Percentiles rank a stretch among this genome's conserved stretches.
Conservation (phyloP, 1,140 invertebrate species). For the Megathymus violae region DNA sequence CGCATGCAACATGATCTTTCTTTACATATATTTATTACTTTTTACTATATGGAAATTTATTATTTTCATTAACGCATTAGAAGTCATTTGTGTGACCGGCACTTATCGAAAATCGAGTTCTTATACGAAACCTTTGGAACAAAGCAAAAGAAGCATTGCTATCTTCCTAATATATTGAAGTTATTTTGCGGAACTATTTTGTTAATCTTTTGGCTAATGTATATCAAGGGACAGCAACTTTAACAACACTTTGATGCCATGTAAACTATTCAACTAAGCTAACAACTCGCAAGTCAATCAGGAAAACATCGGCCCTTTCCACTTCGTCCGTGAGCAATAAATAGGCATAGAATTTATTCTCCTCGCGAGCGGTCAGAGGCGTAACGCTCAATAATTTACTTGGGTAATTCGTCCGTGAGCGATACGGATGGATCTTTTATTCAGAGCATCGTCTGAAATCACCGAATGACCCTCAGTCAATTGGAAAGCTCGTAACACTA, state of each 20-base stretch:
- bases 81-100: too few species aligned
- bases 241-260: not conserved
- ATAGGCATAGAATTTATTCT: slow-evolving; percentile 47
- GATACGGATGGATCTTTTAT: slow-evolving; percentile 48
- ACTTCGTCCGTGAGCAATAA: slow-evolving; percentile 28
- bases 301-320: slow-evolving; percentile 5
- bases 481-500: slow-evolving; percentile 4
- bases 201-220: too few species aligned
- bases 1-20: too few species aligned
- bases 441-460: slow-evolving; percentile 44
- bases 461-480: slow-evolving; percentile 11
- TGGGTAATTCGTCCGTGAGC: slow-evolving; percentile 49
- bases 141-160: too few species aligned
- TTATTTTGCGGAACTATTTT: too few species aligned
- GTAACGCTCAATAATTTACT: slow-evolving; percentile 52
- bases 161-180: too few species aligned
- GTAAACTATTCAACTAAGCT: not conserved
- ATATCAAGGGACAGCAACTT: too few species aligned
- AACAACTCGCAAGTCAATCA: slow-evolving; percentile 5
- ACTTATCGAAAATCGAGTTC: too few species aligned
- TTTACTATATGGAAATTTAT: too few species aligned
- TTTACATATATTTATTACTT: too few species aligned
- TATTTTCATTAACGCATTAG: too few species aligned
- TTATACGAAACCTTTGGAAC: too few species aligned
- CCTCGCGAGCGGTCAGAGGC: slow-evolving; percentile 38